A percentile compares a stretch with the other conserved stretches of the same genome.
These are phyloP conservation scores for Sesamia nonagrioides DNA, from an alignment of 1,140 invertebrate genomes.

Conservation along the genomic window DNA sequence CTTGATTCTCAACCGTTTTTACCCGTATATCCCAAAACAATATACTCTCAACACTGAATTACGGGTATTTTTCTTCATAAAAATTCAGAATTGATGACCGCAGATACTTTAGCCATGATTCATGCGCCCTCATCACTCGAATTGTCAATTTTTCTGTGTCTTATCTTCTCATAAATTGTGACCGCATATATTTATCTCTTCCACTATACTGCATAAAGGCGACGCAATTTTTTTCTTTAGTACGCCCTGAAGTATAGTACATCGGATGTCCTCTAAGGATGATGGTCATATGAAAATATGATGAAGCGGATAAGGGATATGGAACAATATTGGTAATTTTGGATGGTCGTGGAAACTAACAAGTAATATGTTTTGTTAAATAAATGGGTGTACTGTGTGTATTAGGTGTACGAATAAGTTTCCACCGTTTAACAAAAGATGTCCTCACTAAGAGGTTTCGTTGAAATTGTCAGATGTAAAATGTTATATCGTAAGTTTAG, in stretches of 20 bases:
- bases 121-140: conserved; percentile 14
- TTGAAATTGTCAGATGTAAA: no score
- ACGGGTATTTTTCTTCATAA: neutral
- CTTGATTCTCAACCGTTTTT: neutral
- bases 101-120: neutral
- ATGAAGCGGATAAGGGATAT: neutral
- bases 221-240: neutral
- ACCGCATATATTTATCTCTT: conserved; percentile 27
- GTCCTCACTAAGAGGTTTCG: no score
- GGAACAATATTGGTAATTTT: neutral
- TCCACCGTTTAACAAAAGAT: no score
- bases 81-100: neutral
- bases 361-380: no score
- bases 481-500: no score
- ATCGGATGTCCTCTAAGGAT: neutral
- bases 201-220: conserved; percentile 13
- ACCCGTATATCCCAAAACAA: neutral
- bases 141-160: conserved; percentile 29
- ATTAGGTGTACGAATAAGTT: no score
- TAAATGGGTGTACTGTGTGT: no score
- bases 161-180: conserved; percentile 28
- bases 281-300: conserved; percentile 27
- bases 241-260: conserved; percentile 20
- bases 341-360: neutral
- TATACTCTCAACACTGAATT: neutral